phyloP scores from a whole-genome alignment of 2,888 invertebrate genomes.

The Yponomeuta evonymella region DNA sequence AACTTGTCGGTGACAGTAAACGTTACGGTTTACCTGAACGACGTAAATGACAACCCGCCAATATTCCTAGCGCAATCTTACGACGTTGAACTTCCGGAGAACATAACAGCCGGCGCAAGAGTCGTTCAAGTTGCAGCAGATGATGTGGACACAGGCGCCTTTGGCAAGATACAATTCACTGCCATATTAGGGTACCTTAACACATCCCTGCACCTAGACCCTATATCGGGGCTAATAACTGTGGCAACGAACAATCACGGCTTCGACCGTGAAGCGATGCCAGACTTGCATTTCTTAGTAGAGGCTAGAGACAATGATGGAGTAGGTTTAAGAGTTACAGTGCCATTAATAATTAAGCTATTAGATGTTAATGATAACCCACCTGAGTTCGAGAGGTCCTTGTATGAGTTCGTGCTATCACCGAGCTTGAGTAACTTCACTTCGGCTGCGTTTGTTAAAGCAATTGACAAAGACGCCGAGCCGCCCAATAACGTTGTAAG shows the following conservation, averaged over 20 bases:
- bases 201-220: slow-evolving; percentile 86
- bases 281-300: slow-evolving; percentile 86
- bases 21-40: slow-evolving; percentile 87
- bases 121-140: slow-evolving; percentile 86
- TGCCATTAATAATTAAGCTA: slow-evolving; percentile 84
- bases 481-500: slow-evolving; percentile 90
- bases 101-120: slow-evolving; percentile 83
- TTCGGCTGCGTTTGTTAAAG: slow-evolving; percentile 86
- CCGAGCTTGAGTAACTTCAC: slow-evolving; percentile 85
- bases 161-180: slow-evolving; percentile 86
- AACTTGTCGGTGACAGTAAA: slow-evolving; percentile 84
- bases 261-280: slow-evolving; percentile 89
- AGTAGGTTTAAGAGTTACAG: slow-evolving; percentile 83
- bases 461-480: slow-evolving; percentile 88
- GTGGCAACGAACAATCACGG: slow-evolving; percentile 84
- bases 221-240: slow-evolving; percentile 86
- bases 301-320: slow-evolving; percentile 93
- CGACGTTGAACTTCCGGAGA: slow-evolving; percentile 86
- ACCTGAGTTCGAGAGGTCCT: slow-evolving; percentile 86
- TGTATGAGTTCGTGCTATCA: slow-evolving; percentile 88
- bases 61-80: slow-evolving; percentile 84
- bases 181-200: slow-evolving; percentile 86
- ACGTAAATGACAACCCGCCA: slow-evolving; percentile 93
- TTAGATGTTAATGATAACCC: slow-evolving; percentile 90
- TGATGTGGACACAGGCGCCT: slow-evolving; percentile 87